These are phyloP conservation scores for Drosophila demipolita DNA, from an alignment of 2,888 invertebrate genomes.

Conservation along the genomic window DNA sequence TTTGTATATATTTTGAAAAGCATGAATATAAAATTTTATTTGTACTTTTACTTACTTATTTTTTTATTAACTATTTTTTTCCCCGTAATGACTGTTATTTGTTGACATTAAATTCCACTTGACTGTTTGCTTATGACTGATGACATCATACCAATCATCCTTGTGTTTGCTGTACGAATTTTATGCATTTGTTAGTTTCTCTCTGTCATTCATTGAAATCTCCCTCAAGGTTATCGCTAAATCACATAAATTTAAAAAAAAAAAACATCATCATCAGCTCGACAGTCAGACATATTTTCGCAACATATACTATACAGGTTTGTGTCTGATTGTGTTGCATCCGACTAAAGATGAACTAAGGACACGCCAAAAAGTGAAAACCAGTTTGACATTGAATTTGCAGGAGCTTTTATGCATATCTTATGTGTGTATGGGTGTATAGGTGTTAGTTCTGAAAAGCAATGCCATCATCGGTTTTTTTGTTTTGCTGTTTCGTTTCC, in stretches of 20 bases:
- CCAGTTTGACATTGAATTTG: conserved; percentile 72
- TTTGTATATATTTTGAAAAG: not conserved
- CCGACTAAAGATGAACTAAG: conserved; percentile 72
- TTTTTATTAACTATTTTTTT: not conserved
- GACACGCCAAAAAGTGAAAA: conserved; percentile 73
- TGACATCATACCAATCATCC: conserved; percentile 72
- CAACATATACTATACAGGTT: conserved; percentile 35
- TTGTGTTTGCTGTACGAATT: conserved; percentile 56
- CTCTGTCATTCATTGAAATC: conserved; percentile 66
- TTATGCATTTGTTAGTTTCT: conserved; percentile 63
- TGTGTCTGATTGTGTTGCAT: conserved; percentile 31
- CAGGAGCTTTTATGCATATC: conserved; percentile 32
- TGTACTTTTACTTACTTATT: not conserved
- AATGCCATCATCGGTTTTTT: conserved; percentile 40
- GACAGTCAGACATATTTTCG: conserved; percentile 19
- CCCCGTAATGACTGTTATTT: not conserved
- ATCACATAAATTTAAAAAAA: conserved; percentile 42
- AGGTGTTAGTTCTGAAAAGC: conserved; percentile 47
- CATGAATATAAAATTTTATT: not conserved
- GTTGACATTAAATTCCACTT: conserved; percentile 5
- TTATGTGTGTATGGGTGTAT: conserved; percentile 10
- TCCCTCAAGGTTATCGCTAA: conserved; percentile 76
- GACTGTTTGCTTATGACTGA: conserved; percentile 23
- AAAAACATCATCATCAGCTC: conserved; percentile 33
- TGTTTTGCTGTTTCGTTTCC: not conserved